Conservation (phyloP, 2,888 invertebrate species). For the Acrobasis consociella region DNA sequence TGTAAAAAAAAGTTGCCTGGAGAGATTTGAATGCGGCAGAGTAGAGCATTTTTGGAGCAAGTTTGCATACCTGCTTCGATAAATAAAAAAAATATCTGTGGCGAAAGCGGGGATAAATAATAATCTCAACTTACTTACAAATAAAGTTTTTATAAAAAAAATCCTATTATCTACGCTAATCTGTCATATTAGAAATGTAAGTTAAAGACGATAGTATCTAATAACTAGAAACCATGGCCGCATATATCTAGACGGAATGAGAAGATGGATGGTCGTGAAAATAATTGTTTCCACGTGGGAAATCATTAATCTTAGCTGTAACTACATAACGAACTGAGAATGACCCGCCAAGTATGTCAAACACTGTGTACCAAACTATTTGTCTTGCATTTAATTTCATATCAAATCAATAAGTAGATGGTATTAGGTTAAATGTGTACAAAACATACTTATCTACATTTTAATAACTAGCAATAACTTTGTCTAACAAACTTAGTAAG, state of each 20-base stretch:
- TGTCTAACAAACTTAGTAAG: no score
- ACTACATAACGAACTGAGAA: conserved; percentile 19
- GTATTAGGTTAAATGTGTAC: conserved; percentile 23
- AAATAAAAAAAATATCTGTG: no score
- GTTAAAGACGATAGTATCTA: background rate
- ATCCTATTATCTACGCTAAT: no score
- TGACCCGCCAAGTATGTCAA: conserved; percentile 29
- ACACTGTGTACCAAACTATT: conserved; percentile 29
- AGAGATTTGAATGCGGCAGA: no score
- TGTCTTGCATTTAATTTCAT: conserved; percentile 36
- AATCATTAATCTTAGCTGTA: conserved; percentile 12
- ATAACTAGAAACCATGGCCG: background rate
- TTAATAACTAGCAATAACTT: background rate
- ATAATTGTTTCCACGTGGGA: conserved; percentile 5
- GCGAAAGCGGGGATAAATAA: no score
- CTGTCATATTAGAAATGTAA: background rate
- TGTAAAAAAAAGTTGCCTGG: no score
- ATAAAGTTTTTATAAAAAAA: no score
- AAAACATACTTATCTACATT: background rate
- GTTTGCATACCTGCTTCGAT: no score
- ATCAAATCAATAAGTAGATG: no score
- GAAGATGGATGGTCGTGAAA: conserved; percentile 9
- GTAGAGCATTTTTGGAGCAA: no score
- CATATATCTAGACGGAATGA: conserved; percentile 1
- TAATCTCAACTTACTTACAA: no score